phyloP scores from a whole-genome alignment of 1,140 invertebrate species.

The Rhopalosiphum maidis region DNA sequence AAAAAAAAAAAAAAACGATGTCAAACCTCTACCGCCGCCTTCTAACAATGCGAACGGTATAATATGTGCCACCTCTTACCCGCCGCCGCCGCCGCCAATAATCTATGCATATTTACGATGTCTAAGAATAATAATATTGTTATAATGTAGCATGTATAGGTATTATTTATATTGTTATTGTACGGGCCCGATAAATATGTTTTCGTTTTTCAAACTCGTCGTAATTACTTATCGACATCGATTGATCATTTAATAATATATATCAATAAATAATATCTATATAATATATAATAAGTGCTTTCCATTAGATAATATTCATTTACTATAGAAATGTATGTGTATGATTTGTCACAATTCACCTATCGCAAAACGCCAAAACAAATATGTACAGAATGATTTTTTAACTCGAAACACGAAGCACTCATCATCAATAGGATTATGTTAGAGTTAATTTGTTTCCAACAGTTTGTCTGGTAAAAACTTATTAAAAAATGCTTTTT shows the following conservation, averaged over 20 bases:
- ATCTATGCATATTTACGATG: neutral
- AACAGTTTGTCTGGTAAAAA: neutral
- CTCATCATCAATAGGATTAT: neutral
- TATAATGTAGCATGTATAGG: neutral
- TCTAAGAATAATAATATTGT: neutral
- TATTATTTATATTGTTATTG: neutral
- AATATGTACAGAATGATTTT: neutral
- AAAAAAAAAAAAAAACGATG: neutral
- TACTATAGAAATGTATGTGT: neutral
- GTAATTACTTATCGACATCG: neutral
- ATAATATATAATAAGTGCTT: no score
- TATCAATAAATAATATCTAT: no score
- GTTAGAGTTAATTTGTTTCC: neutral
- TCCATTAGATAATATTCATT: neutral
- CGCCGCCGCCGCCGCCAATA: neutral
- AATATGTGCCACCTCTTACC: neutral
- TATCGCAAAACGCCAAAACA: neutral
- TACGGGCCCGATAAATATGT: neutral
- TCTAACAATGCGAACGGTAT: constrained; percentile 4
- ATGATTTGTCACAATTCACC: neutral
- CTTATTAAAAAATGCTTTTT: neutral
- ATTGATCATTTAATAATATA: neutral
- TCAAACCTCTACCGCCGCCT: neutral
- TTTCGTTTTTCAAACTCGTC: neutral
- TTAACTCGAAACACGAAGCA: no score